phyloP scores from a whole-genome alignment of 2,888 invertebrate species.

The Dorcus parallelipipedus region DNA sequence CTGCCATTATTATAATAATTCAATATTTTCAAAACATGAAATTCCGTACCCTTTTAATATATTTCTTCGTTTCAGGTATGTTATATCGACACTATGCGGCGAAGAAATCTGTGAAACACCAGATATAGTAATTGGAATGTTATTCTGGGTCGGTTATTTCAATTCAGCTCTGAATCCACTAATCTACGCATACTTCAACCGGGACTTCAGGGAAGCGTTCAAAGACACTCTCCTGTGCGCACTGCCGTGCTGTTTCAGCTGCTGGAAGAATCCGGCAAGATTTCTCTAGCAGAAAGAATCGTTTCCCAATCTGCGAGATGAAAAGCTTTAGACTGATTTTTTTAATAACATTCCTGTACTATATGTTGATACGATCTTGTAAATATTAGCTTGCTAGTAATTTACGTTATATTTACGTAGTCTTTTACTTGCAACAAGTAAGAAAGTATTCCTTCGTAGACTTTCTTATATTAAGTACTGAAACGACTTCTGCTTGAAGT shows the following conservation, averaged over 20 bases:
- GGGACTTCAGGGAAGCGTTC: conserved; percentile 95
- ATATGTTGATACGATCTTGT: background rate
- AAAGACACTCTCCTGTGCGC: conserved; percentile 85
- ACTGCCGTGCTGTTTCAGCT: conserved; percentile 76
- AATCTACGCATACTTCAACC: conserved; percentile 94
- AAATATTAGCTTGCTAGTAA: background rate
- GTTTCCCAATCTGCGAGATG: conserved; percentile 38
- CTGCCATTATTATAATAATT: too few relatives aligned
- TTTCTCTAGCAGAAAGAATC: conserved; percentile 48
- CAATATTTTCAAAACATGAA: too few relatives aligned
- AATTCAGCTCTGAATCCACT: conserved; percentile 93
- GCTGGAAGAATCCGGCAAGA: conserved; percentile 66
- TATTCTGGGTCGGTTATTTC: conserved; percentile 96
- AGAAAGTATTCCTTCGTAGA: too few relatives aligned
- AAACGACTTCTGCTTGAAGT: too few relatives aligned
- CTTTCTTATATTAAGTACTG: too few relatives aligned
- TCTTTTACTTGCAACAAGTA: too few relatives aligned
- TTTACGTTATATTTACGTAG: too few relatives aligned
- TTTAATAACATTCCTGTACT: background rate
- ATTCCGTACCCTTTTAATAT: background rate
- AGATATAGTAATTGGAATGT: conserved; percentile 62
- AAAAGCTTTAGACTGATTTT: conserved; percentile 36
- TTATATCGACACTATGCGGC: conserved; percentile 79
- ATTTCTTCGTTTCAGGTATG: conserved; percentile 62
- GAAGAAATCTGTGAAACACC: conserved; percentile 63